Base-by-base conservation (phyloP, 1,140 invertebrate species). In the Anthonomus grandis region DNA sequence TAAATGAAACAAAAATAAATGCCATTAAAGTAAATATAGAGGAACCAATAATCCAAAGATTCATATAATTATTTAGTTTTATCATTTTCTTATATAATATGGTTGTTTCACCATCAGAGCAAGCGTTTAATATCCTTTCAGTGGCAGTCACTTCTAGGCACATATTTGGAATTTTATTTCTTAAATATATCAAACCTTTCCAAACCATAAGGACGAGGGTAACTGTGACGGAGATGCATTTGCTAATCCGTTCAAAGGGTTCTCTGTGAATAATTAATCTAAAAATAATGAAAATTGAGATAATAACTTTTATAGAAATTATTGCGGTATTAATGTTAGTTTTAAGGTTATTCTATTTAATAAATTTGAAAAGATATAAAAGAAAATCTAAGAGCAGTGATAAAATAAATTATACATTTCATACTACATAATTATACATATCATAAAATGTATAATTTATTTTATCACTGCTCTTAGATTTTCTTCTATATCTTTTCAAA, bases 201-300 rank as follows among this genome's bases (percentile, higher is more conserved):
- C 3, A 12, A n/a, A 50, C 4, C 31, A 50, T 36, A 2, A 50
- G 18, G 9, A 36, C 18, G 2, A 50, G 31, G 34, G 47, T 37
- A 12, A 50, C 17, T 2, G 38, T 5, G 1, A 50, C 47, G 12
- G 47, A 50, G 3, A 50, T 6, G 21, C 47, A 37, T 21, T 38
- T 50, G 47, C 47, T 50, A 4, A 50, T 21, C 13, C 47, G 15
- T 50, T 38, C 47, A 23, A 37, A 50, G 4, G 47, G 24, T 18
- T 48, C 45, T 0, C 34, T 9, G 13, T 34, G 3, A 21, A 31
- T 13, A 15, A 48, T 15, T 10, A 48, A 8, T 5, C 45, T 48
- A 12, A 15, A 48, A 17, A 50, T 4, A 21, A 44, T 44, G 12
- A 44, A 21, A n/a, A n/a, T n/a, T n/a, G n/a, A n/a, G n/a, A n/a